Evolutionary conservation across 2,113 vertebrate species (phyloP).

Genomic region (Zapus hudsonius): DNA sequence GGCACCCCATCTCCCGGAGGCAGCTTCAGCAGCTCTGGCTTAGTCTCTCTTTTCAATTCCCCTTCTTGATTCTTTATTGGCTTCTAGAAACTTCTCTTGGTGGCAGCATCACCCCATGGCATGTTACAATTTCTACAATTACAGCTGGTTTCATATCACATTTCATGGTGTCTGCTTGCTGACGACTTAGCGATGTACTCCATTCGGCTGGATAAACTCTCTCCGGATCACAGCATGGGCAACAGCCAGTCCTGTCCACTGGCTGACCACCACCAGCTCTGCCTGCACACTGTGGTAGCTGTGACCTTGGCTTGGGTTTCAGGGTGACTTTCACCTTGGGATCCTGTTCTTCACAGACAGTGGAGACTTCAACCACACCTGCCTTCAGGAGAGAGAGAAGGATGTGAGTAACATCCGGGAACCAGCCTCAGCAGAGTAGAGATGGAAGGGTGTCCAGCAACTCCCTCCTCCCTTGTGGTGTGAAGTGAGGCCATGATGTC

Average conservation of each 20-base stretch:
- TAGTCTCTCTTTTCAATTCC: not conserved
- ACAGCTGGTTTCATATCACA: not conserved
- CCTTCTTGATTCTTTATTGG: not conserved
- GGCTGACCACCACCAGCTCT: not conserved
- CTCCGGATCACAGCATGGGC: not conserved
- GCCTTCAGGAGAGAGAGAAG: not conserved
- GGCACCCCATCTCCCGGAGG: not conserved
- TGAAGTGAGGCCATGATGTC: not conserved
- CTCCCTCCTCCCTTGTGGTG: accelerated
- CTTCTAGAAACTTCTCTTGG: conserved; percentile 7
- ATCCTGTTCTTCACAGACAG: not conserved
- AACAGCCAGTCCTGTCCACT: accelerated
- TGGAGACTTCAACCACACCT: too few species aligned
- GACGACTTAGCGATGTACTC: not conserved
- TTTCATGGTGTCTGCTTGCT: not conserved
- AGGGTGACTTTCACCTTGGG: not conserved
- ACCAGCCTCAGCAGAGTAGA: accelerated
- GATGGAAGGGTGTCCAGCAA: accelerated
- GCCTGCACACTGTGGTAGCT: accelerated
- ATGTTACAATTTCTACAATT: not conserved
- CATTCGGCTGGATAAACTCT: not conserved
- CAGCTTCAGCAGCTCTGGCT: not conserved
- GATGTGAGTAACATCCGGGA: not conserved
- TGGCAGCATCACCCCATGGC: not conserved
- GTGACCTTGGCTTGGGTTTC: not conserved